Evolutionary conservation across 2,797 vertebrate genomes (phyloP), one percentile per base, ranked within the genome.

Genomic region (Phoxinus dragarum): DNA sequence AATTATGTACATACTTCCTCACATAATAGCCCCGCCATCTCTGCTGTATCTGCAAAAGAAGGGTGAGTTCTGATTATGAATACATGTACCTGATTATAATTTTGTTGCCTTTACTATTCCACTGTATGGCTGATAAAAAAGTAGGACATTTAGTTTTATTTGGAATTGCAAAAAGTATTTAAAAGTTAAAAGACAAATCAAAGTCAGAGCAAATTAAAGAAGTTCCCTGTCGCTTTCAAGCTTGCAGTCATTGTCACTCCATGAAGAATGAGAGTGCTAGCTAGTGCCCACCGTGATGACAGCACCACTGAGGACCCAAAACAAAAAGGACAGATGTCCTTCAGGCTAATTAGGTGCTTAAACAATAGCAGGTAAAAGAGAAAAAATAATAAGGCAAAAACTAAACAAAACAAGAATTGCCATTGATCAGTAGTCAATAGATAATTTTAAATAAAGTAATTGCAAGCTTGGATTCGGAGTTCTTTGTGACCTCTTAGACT

Each of bases 361-460:
- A 97, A 95, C 95, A 96, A 95, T 96, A 94, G 96, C 95, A 97
- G 96, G 96, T 96, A 66, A 66, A 66, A 1, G 64, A 34, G 23
- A 95, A 96, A 97, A 94, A 97, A 94, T 94, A 92, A 96, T 95
- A 94, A 93, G 90, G 84, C n/a, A 92, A 94, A 93, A 94, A 94
- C 92, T 93, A 94, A 94, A 91, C 93, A 94, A 95, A 95, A 95
- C 96, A 96, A 97, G 97, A 98, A 98, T 98, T 98, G 96, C 94
- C 96, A 98, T 98, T 97, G 98, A 99, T 98, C 97, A 96, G 95
- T 93, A 95, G 94, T 96, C 96, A 97, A 97, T 96, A 97, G 96
- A 97, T 97, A 95, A 98, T 99, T 98, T 97, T 97, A 97, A 98
- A 97, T 97, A 98, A 98, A 98, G 97, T 98, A 97, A 98, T 97